Percentiles rank a stretch among this genome's conserved stretches.
Evolutionary conservation across 1,140 invertebrate species (phyloP).

Genomic region (Frieseomelitta varia): DNA sequence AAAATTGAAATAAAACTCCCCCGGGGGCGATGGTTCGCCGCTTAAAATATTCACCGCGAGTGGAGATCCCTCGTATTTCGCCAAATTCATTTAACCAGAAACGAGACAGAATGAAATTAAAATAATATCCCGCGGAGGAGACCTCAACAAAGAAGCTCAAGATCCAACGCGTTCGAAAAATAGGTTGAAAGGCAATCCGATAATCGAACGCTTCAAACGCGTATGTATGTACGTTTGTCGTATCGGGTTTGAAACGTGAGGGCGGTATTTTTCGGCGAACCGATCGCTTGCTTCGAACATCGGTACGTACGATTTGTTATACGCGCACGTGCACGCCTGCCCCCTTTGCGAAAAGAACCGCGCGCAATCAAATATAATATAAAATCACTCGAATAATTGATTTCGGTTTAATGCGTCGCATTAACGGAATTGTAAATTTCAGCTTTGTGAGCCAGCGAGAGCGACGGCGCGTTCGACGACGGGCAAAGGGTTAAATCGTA

Average conservation of each 20-base stretch:
- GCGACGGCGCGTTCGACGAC: neutral
- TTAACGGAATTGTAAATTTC: conserved; percentile 64
- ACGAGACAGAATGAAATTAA: neutral
- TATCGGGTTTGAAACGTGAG: too few relatives aligned
- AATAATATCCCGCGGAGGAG: neutral
- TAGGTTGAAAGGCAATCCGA: neutral
- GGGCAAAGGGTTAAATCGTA: conserved; percentile 60
- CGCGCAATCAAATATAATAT: conserved; percentile 45
- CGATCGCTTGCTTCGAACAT: neutral
- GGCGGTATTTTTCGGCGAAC: neutral
- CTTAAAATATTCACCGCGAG: neutral
- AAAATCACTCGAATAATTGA: conserved; percentile 58
- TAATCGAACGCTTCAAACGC: neutral
- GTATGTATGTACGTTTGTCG: neutral
- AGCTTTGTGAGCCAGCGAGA: conserved; percentile 41
- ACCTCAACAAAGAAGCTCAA: neutral
- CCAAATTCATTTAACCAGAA: neutral
- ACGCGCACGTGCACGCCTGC: neutral
- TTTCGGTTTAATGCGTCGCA: conserved; percentile 57
- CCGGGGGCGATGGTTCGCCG: too few relatives aligned
- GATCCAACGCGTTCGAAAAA: neutral
- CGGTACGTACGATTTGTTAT: neutral
- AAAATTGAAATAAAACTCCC: neutral
- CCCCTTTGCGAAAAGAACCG: conserved; percentile 22
- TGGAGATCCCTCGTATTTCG: neutral